A percentile compares a stretch with the other conserved stretches of the same genome.
Evolutionary conservation across 2,797 vertebrate genomes (phyloP).

Genomic region (Mormyrops boulengeri): DNA sequence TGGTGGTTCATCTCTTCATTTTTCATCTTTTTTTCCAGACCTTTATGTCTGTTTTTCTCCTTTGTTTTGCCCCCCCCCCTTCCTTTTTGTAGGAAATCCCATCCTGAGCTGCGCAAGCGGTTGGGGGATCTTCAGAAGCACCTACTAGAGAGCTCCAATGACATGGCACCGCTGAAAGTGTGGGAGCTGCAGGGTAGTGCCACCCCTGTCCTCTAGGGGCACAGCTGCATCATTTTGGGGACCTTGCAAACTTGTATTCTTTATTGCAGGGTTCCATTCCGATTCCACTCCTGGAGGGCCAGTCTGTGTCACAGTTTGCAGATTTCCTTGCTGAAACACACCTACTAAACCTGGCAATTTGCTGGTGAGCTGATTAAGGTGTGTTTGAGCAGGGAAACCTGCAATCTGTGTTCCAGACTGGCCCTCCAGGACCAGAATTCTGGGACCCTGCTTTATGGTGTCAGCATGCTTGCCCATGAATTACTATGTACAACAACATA

Average conservation of each 20-base stretch:
- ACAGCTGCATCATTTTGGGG: not conserved
- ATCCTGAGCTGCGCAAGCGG: conserved; percentile 75
- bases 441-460: not conserved
- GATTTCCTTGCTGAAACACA: not conserved
- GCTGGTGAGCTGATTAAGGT: not conserved
- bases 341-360: not conserved
- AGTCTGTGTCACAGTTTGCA: not conserved
- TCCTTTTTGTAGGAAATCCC: conserved; percentile 61
- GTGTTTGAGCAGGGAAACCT: not conserved
- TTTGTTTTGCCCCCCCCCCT: not conserved
- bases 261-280: not conserved
- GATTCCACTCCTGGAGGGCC: not conserved
- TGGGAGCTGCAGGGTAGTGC: conserved; percentile 92
- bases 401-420: not conserved
- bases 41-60: not conserved
- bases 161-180: conserved; percentile 85
- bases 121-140: conserved; percentile 78
- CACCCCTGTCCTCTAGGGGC: not conserved
- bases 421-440: not conserved
- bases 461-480: not conserved
- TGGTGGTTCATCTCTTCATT: not conserved
- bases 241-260: not conserved
- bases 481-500: not conserved
- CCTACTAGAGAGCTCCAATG: conserved; percentile 79
- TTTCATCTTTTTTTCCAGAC: not conserved